Evolutionary conservation across 2,797 vertebrate genomes (phyloP).

Genomic region (Sebastes vulpes): DNA sequence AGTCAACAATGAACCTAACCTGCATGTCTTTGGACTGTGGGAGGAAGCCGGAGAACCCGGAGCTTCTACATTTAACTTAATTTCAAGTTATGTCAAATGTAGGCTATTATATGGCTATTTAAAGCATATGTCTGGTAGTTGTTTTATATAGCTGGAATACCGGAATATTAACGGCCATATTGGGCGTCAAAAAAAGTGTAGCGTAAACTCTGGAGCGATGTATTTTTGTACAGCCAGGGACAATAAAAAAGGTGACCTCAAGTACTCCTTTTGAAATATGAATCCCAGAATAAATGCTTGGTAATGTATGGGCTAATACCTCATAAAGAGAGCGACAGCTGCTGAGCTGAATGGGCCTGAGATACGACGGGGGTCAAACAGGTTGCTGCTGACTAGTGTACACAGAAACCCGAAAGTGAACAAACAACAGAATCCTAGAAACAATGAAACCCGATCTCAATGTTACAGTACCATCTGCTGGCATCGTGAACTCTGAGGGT

Average conservation of each 20-base stretch:
- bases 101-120: too few relatives aligned
- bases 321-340: constrained; percentile 79
- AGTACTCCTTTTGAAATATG: constrained; percentile 69
- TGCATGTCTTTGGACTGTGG: too few relatives aligned
- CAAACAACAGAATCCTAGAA: constrained; percentile 77
- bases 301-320: constrained; percentile 63
- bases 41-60: too few relatives aligned
- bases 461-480: constrained; percentile 70
- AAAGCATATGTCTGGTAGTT: too few relatives aligned
- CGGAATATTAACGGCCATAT: too few relatives aligned
- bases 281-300: constrained; percentile 74
- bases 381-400: constrained; percentile 64
- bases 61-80: too few relatives aligned
- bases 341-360: constrained; percentile 51
- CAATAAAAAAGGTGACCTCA: constrained; percentile 55
- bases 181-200: too few relatives aligned
- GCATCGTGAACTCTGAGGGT: constrained; percentile 64
- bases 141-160: accelerated
- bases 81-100: too few relatives aligned
- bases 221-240: constrained; percentile 29
- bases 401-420: constrained; percentile 74
- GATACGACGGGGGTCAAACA: constrained; percentile 63
- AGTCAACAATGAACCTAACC: too few relatives aligned
- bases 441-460: constrained; percentile 73
- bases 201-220: neutral